Conservation (phyloP, 2,113 vertebrate species). For the Elgaria multicarinata region DNA sequence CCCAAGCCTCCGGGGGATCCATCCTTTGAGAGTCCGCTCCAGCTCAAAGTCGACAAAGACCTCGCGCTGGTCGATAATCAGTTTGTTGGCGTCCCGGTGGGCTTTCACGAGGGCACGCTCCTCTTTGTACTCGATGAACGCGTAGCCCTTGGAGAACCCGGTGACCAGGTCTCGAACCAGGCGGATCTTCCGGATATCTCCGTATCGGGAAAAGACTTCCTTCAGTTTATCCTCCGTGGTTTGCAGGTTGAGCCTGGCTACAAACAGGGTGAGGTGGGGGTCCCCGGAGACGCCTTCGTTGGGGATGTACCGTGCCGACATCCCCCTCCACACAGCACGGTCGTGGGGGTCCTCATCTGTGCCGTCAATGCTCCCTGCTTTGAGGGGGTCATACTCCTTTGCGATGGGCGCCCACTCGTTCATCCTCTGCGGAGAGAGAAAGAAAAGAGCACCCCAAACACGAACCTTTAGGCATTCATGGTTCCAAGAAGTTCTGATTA, state of each 20-base stretch:
- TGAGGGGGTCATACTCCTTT: slow-evolving; percentile 91
- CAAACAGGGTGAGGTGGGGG: slow-evolving; percentile 90
- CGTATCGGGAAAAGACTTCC: slow-evolving; percentile 91
- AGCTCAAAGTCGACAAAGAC: slow-evolving; percentile 93
- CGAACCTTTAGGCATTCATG: background rate
- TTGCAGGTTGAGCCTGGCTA: slow-evolving; percentile 89
- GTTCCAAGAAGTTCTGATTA: background rate
- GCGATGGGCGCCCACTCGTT: slow-evolving; percentile 92
- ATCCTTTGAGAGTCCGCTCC: slow-evolving; percentile 91
- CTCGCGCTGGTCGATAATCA: slow-evolving; percentile 92
- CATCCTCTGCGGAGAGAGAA: slow-evolving; percentile 77
- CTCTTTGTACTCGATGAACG: slow-evolving; percentile 93
- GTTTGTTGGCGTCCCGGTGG: slow-evolving; percentile 89
- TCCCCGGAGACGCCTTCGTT: slow-evolving; percentile 91
- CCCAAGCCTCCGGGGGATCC: slow-evolving; percentile 92
- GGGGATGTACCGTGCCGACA: slow-evolving; percentile 87
- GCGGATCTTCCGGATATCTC: slow-evolving; percentile 88
- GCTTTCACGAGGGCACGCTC: slow-evolving; percentile 87
- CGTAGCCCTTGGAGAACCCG: slow-evolving; percentile 93
- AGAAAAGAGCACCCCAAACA: background rate
- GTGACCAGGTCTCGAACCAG: slow-evolving; percentile 93
- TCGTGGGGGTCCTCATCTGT: slow-evolving; percentile 96
- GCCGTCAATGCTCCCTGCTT: slow-evolving; percentile 96
- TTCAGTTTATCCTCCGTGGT: slow-evolving; percentile 91
- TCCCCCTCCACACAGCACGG: slow-evolving; percentile 91